Evolutionary conservation across 1,140 invertebrate genomes (phyloP).

Genomic region (Doryteuthis pealeii): DNA sequence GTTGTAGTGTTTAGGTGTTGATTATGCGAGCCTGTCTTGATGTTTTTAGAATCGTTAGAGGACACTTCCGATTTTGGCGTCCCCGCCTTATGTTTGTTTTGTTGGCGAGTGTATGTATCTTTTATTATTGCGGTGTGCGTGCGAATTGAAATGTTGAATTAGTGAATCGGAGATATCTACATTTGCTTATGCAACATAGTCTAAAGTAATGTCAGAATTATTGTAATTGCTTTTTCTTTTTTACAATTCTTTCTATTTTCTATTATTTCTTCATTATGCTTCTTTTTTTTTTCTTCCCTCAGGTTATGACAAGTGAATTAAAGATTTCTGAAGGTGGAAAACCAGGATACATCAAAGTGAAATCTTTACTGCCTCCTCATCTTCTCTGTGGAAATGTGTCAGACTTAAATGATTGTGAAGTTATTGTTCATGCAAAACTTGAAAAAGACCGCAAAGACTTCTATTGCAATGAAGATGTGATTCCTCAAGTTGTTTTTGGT

Average conservation of each 20-base stretch:
- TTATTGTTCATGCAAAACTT: background rate
- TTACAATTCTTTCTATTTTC: background rate
- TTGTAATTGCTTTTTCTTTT: background rate
- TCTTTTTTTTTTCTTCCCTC: background rate
- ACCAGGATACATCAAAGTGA: background rate
- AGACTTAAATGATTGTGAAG: background rate
- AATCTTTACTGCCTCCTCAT: background rate
- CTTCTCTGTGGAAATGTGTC: background rate
- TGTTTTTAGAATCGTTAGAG: too few relatives aligned
- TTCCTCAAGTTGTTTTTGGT: constrained; percentile 41
- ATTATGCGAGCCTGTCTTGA: too few relatives aligned
- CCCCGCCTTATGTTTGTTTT: too few relatives aligned
- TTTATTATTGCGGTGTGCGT: too few relatives aligned
- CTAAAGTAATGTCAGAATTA: too few relatives aligned
- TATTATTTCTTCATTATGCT: too few relatives aligned
- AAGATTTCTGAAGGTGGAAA: background rate
- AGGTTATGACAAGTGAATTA: background rate
- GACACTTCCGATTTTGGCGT: too few relatives aligned
- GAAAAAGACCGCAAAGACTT: constrained; percentile 24
- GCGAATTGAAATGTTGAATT: too few relatives aligned
- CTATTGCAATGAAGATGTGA: constrained; percentile 27
- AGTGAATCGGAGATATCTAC: too few relatives aligned
- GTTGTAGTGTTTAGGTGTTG: too few relatives aligned
- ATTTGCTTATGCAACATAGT: too few relatives aligned
- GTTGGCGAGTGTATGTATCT: too few relatives aligned